Evolutionary conservation across 1,140 invertebrate genomes (phyloP).

Genomic region (Solenopsis invicta): DNA sequence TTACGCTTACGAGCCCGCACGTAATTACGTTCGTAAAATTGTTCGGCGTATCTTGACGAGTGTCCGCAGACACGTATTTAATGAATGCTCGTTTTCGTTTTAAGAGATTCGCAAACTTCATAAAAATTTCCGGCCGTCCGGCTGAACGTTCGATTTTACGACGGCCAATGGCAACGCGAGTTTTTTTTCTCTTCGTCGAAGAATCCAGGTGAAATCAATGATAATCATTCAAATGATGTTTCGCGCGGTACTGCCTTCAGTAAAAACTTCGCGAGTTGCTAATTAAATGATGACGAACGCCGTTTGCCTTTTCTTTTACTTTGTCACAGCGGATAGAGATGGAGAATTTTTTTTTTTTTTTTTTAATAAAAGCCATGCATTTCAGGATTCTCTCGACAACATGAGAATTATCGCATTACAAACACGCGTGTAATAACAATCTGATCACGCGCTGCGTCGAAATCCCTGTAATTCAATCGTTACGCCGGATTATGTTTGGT

Average conservation of each 20-base stretch:
- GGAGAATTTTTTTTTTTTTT: slow-evolving; percentile 46
- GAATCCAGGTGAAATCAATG: slow-evolving; percentile 40
- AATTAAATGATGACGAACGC: slow-evolving; percentile 32
- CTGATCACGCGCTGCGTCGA: not conserved
- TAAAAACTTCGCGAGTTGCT: slow-evolving; percentile 5
- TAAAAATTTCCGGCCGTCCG: slow-evolving; percentile 24
- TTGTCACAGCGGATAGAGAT: not conserved
- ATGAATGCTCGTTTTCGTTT: slow-evolving; percentile 30
- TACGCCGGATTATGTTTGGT: not conserved
- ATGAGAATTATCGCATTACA: slow-evolving; percentile 51
- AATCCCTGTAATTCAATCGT: slow-evolving; percentile 30
- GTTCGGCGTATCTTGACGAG: slow-evolving; percentile 12
- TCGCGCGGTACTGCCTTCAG: not conserved
- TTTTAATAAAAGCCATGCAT: slow-evolving; percentile 29
- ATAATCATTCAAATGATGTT: slow-evolving; percentile 10
- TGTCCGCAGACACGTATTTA: slow-evolving; percentile 33
- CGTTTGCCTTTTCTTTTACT: not conserved
- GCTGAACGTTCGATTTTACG: slow-evolving; percentile 18
- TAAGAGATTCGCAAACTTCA: slow-evolving; percentile 40
- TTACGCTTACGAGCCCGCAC: slow-evolving; percentile 44
- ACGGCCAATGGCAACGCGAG: not conserved
- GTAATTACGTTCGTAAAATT: slow-evolving; percentile 53
- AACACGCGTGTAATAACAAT: slow-evolving; percentile 39
- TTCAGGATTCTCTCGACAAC: not conserved
- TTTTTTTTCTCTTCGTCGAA: not conserved